A percentile compares a stretch with the other conserved stretches of the same genome.
Evolutionary conservation across 1,140 invertebrate species (phyloP).

Genomic region (Sinella curviseta): DNA sequence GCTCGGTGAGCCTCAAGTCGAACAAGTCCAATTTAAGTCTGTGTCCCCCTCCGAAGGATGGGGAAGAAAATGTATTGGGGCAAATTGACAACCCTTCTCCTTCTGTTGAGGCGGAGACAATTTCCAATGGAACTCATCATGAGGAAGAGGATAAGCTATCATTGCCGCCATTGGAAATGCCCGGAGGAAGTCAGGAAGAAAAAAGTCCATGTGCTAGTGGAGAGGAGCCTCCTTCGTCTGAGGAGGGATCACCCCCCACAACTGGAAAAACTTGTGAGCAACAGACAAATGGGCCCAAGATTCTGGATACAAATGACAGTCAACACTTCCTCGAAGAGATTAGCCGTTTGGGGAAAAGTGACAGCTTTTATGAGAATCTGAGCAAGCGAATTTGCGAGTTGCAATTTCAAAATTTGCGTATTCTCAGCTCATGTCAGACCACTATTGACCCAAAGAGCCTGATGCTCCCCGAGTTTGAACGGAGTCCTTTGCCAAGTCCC

Average conservation of each 20-base stretch:
- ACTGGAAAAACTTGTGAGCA: too few species aligned
- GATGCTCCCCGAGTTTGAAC: slow-evolving; percentile 29
- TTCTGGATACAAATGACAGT: slow-evolving; percentile 46
- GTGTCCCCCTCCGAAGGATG: not conserved
- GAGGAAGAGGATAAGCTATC: not conserved
- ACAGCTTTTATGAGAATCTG: slow-evolving; percentile 47
- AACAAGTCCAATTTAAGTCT: not conserved
- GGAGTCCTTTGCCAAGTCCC: slow-evolving; percentile 39
- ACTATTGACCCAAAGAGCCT: slow-evolving; percentile 36
- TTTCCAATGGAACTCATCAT: not conserved
- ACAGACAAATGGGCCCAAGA: not conserved
- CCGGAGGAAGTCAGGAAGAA: not conserved
- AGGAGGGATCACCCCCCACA: not conserved
- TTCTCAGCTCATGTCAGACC: slow-evolving; percentile 45
- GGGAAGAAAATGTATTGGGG: not conserved
- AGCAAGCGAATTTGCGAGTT: slow-evolving; percentile 46
- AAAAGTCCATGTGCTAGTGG: too few species aligned
- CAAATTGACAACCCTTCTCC: not conserved
- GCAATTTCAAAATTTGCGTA: slow-evolving; percentile 48
- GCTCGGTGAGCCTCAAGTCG: not conserved
- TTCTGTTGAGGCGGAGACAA: not conserved
- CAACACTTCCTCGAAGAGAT: slow-evolving; percentile 48
- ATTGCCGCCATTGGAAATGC: not conserved
- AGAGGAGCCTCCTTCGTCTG: not conserved
- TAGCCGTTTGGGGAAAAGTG: slow-evolving; percentile 43